These are phyloP conservation scores for Cyaniris semiargus DNA, from an alignment of 2,888 invertebrate genomes.

Conservation along the genomic window DNA sequence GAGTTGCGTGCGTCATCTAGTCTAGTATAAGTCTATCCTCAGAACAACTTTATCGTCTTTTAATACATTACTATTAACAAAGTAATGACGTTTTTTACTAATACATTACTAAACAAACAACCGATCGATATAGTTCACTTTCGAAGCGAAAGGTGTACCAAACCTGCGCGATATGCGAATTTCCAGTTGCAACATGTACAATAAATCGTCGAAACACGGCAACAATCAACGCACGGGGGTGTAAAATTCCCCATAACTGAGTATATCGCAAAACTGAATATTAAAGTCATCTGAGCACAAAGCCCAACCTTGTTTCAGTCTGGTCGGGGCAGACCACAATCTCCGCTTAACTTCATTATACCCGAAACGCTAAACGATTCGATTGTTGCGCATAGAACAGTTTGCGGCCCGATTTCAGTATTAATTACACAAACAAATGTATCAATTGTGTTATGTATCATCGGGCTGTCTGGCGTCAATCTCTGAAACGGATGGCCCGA, in stretches of 20 bases:
- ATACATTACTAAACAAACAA: too few relatives aligned
- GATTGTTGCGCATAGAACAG: conserved; percentile 32
- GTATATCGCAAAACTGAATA: conserved; percentile 35
- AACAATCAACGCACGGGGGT: conserved; percentile 25
- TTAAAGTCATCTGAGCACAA: conserved; percentile 45
- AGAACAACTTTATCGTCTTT: too few relatives aligned
- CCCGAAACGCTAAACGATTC: conserved; percentile 74
- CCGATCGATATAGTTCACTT: too few relatives aligned
- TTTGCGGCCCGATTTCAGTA: conserved; percentile 13
- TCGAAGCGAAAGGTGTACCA: too few relatives aligned
- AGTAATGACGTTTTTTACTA: too few relatives aligned
- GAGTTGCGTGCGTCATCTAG: too few relatives aligned
- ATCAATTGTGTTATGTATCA: conserved; percentile 7
- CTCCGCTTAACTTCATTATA: conserved; percentile 77
- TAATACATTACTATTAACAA: too few relatives aligned
- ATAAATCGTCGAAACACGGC: not conserved
- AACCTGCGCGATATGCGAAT: too few relatives aligned
- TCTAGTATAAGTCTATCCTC: too few relatives aligned
- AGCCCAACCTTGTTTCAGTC: conserved; percentile 51
- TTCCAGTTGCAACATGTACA: not conserved
- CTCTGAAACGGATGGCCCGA: not conserved
- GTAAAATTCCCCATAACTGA: conserved; percentile 7
- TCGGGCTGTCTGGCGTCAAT: not conserved
- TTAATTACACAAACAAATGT: conserved; percentile 20
- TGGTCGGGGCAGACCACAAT: conserved; percentile 61